Evolutionary conservation across 2,113 vertebrate species (phyloP), one percentile per base, ranked within the genome.

Genomic region (Siniperca knerii): DNA sequence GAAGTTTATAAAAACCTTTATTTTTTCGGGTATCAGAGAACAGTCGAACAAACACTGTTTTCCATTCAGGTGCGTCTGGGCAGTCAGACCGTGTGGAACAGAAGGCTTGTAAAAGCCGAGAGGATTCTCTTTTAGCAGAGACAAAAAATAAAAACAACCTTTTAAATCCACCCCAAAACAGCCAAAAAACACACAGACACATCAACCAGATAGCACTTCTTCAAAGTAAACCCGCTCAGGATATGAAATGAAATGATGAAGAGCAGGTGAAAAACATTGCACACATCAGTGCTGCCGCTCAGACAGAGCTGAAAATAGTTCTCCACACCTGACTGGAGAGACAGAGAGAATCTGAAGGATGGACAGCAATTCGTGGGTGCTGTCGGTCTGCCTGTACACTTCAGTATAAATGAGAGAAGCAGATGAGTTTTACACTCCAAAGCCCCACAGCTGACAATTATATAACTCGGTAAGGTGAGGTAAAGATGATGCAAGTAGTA

Each of bases 161-260:
- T 67, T 89, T 87, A 89, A 92, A 93, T 89, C 83, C 73, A 88
- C 57, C 61, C 79, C 21, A 87, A 84, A 90, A 80, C 87, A 92
- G 50, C 77, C 64, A 69, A 85, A 54, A 90, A 78, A 87, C 77
- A 90, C 82, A 89, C 77, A 82, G 73, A 79, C 86, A 90, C 54
- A 89, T 89, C 89, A 90, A 76, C 70, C 68, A 84, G 74, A 84
- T 85, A 87, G 79, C 84, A 76, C 75, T 71, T 77, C 82, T 90
- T 93, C 89, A 93, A 91, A 94, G 92, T 80, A 90, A 89, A 87
- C 77, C 77, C 37, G 83, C 86, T 78, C 90, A 84, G 90, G 90
- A 92, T 92, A 89, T 84, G 88, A 92, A 92, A 92, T 86, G 82
- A 93, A 93, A 94, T 90, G 92, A 95, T 94, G 93, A 93, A 92